A percentile compares a stretch with the other conserved stretches of the same genome.
Evolutionary conservation across 1,140 invertebrate species (phyloP).

Genomic region (Nasonia giraulti): DNA sequence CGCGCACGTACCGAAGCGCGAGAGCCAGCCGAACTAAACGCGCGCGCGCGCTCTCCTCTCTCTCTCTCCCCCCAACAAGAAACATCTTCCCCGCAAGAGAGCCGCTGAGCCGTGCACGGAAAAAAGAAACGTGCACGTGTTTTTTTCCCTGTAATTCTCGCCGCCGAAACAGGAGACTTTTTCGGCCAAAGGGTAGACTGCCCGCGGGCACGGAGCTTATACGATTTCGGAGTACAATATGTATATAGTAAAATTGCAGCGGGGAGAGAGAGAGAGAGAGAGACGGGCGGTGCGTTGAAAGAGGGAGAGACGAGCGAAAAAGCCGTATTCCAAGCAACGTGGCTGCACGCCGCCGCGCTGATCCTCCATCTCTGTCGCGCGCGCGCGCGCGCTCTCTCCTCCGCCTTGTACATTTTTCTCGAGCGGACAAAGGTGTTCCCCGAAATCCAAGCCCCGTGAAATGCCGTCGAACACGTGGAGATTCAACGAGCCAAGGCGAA

Average conservation of each 20-base stretch:
- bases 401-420: background rate
- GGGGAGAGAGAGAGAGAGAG: conserved; percentile 11
- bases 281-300: too few species aligned
- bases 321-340: conserved; percentile 61
- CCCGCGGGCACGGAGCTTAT: background rate
- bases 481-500: too few species aligned
- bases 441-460: too few species aligned
- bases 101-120: background rate
- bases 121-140: conserved; percentile 15
- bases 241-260: background rate
- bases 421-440: background rate
- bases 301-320: conserved; percentile 38
- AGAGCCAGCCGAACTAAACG: conserved; percentile 2
- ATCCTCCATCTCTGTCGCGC: conserved; percentile 8
- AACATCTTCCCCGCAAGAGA: background rate
- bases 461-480: too few species aligned
- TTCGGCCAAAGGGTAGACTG: too few species aligned
- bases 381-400: background rate
- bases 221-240: background rate
- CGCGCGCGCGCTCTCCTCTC: conserved; percentile 5
- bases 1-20: conserved; percentile 56
- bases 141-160: background rate
- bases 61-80: background rate
- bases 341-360: conserved; percentile 58
- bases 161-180: background rate